Conservation (phyloP, 1,140 invertebrate genomes). For the Mycetomoellerius zeteki region DNA sequence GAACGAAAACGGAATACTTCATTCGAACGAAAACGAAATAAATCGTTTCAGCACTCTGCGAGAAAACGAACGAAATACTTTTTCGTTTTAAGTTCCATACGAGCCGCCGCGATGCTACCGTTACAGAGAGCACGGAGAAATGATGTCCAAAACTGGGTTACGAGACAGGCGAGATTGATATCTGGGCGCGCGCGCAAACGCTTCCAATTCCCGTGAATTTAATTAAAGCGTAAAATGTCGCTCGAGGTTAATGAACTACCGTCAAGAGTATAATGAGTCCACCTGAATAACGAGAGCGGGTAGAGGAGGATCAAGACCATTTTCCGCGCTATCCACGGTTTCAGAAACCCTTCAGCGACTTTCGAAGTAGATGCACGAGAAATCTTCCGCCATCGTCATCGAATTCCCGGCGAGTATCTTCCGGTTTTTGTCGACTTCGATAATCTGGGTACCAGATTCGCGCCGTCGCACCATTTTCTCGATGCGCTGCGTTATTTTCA, state of each 20-base stretch:
- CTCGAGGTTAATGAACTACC: conserved; percentile 60
- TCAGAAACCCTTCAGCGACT: conserved; percentile 64
- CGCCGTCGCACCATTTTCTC: conserved; percentile 1
- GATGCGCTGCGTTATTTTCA: conserved; percentile 39
- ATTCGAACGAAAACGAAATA: conserved; percentile 53
- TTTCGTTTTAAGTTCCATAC: conserved; percentile 33
- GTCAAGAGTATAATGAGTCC: conserved; percentile 62
- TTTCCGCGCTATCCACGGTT: conserved; percentile 60
- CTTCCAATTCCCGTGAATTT: conserved; percentile 54
- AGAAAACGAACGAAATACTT: conserved; percentile 39
- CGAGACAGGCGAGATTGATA: conserved; percentile 53
- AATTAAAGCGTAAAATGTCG: conserved; percentile 62
- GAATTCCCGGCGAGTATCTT: conserved; percentile 64
- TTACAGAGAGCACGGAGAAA: conserved; percentile 33
- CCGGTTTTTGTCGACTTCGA: conserved; percentile 46
- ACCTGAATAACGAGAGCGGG: conserved; percentile 66
- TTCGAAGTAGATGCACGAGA: conserved; percentile 67
- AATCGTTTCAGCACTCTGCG: conserved; percentile 46
- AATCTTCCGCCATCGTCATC: conserved; percentile 61
- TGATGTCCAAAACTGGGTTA: conserved; percentile 46
- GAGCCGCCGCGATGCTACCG: conserved; percentile 4
- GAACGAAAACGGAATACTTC: conserved; percentile 42
- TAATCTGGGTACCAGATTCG: conserved; percentile 15
- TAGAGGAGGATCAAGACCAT: conserved; percentile 63
- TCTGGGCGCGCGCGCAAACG: conserved; percentile 9